These are phyloP conservation scores for Epizoanthus fatuus DNA, from an alignment of 92 coral and sea anemone species.

Conservation along the genomic window DNA sequence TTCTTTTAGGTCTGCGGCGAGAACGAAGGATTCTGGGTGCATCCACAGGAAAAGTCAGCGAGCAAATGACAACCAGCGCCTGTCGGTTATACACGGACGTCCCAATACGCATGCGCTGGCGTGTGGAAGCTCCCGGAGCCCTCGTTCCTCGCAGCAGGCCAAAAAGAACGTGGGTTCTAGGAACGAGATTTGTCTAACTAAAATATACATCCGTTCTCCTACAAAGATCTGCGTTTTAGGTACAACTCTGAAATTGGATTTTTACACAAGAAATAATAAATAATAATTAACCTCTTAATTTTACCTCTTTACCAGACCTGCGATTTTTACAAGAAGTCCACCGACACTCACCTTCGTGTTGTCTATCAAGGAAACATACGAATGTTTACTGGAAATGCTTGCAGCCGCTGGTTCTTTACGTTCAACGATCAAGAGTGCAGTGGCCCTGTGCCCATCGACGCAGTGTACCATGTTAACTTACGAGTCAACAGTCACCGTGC, in stretches of 20 bases:
- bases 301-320: not conserved
- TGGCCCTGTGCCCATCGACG: slow-evolving; percentile 17
- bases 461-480: not conserved
- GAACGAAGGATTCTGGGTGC: no score
- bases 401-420: slow-evolving; percentile 7
- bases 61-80: no score
- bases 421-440: slow-evolving; percentile 4
- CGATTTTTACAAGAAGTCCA: not conserved
- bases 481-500: not conserved
- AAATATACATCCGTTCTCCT: no score
- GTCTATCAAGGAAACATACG: slow-evolving; percentile 16
- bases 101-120: no score
- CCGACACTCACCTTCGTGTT: slow-evolving; percentile 12
- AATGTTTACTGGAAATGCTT: not conserved
- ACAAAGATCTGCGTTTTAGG: no score
- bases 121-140: no score
- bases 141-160: no score
- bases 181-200: no score
- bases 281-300: not conserved
- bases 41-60: no score
- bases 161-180: no score
- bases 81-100: no score
- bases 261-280: not conserved
- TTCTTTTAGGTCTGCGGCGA: no score
- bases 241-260: not conserved